These are phyloP conservation scores for Iphiclides podalirius DNA, from an alignment of 2,888 invertebrate species.

Conservation along the genomic window DNA sequence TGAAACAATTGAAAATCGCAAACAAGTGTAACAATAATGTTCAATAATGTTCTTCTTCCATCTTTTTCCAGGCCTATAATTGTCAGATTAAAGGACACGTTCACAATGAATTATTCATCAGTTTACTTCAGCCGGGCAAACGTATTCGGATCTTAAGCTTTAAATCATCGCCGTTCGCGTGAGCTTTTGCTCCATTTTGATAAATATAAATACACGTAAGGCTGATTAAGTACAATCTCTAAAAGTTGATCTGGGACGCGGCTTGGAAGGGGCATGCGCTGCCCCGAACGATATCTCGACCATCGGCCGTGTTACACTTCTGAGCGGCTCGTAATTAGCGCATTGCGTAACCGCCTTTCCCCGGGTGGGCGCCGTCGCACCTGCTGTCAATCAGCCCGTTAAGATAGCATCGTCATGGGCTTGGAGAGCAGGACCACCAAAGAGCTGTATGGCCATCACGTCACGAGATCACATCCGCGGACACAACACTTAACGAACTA, in stretches of 20 bases:
- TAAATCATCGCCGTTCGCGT: conserved; percentile 11
- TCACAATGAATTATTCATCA: not conserved
- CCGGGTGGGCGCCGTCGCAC: conserved; percentile 34
- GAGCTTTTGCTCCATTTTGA: conserved; percentile 11
- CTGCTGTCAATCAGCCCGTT: conserved; percentile 41
- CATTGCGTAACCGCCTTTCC: conserved; percentile 54
- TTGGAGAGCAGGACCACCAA: conserved; percentile 19
- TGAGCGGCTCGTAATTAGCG: conserved; percentile 43
- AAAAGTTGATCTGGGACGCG: conserved; percentile 20
- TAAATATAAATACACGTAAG: conserved; percentile 20
- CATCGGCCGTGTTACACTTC: conserved; percentile 34
- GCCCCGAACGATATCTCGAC: conserved; percentile 18
- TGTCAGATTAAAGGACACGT: too few species aligned
- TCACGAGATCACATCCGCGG: not conserved
- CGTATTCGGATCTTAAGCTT: conserved; percentile 1
- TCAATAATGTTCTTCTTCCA: too few species aligned
- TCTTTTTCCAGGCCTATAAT: too few species aligned
- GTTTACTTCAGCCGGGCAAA: not conserved
- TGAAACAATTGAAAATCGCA: too few species aligned
- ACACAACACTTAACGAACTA: not conserved
- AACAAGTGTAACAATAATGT: too few species aligned
- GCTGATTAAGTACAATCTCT: conserved; percentile 22
- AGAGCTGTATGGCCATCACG: not conserved
- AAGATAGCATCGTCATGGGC: conserved; percentile 26
- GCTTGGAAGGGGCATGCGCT: conserved; percentile 11